Conservation (phyloP, 2,113 vertebrate species). For the Trochalopteron elliotii region DNA sequence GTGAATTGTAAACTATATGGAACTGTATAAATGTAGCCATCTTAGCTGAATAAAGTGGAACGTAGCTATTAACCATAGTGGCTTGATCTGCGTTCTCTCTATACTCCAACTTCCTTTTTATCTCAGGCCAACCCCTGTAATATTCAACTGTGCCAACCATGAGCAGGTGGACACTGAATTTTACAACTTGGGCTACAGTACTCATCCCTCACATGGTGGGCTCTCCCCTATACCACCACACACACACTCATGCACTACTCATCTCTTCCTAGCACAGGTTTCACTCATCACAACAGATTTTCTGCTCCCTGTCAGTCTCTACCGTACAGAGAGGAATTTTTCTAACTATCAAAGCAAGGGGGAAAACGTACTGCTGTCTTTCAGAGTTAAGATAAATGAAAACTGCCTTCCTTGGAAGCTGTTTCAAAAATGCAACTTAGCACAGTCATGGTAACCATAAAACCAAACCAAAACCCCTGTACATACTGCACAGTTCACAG, state of each 20-base stretch:
- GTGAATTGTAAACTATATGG: too few species aligned
- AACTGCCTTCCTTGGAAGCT: constrained; percentile 30
- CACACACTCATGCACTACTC: not conserved
- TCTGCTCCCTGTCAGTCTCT: not conserved
- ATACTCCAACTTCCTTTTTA: too few species aligned
- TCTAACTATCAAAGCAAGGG: not conserved
- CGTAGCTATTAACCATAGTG: too few species aligned
- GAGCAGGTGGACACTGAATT: not conserved
- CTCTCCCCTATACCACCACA: not conserved
- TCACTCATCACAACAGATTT: not conserved
- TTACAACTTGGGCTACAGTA: not conserved
- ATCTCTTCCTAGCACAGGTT: rapidly evolving
- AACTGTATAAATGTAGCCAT: too few species aligned
- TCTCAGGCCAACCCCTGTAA: too few species aligned
- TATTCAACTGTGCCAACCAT: not conserved
- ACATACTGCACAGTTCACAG: not conserved
- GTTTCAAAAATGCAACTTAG: constrained; percentile 1
- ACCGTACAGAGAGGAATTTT: not conserved
- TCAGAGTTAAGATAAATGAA: not conserved
- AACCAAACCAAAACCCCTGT: not conserved
- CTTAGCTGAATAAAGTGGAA: too few species aligned
- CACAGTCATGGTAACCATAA: not conserved
- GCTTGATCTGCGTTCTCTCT: too few species aligned
- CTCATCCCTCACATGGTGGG: not conserved
- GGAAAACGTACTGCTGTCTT: rapidly evolving